Evolutionary conservation across 2,113 vertebrate genomes (phyloP), one percentile per base, ranked within the genome.

Genomic region (Osmerus eperlanus): DNA sequence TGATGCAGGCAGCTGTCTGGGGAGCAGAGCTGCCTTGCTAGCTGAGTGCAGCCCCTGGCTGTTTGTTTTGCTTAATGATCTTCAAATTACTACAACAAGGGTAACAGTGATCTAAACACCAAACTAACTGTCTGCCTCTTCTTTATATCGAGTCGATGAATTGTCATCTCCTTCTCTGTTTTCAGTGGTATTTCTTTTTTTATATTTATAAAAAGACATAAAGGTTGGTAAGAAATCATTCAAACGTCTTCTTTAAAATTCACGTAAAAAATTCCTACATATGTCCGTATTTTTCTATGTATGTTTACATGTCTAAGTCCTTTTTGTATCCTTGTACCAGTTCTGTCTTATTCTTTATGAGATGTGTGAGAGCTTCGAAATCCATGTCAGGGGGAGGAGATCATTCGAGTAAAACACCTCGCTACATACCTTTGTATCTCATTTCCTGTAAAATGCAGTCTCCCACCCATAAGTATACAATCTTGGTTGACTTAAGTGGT

Each of bases 21-120:
- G 81, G 86, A 88, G 59, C 68, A 70, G 70, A 56, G 81, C 78
- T 82, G 84, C 86, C 32, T 7, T 0, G 79, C n/a, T 78, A 81
- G 81, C 79, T 85, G 66, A 84, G 80, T 9, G 0, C 69, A 65
- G 83, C 74, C 72, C 60, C 63, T 62, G 77, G 68, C 77, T 25
- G 62, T 73, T 78, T 72, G 81, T 85, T 88, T 87, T 88, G 76
- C 69, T 80, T 91, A 91, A 91, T 90, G 88, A 92, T 81, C 78
- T 73, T 75, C 81, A 79, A 89, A 90, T 91, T 92, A 91, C 85
- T 79, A 83, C 89, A 86, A 89, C 83, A 82, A 65, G 71, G 83
- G 84, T 78, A 89, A 91, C 86, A 90, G 69, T 85, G 25, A 36
- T 77, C 86, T 88, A 91, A 91, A 86, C 82, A 85, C 67, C 76